Evolutionary conservation across 2,888 invertebrate species (phyloP), one percentile per base, ranked within the genome.

Genomic region (Mesorhabditis belari): DNA sequence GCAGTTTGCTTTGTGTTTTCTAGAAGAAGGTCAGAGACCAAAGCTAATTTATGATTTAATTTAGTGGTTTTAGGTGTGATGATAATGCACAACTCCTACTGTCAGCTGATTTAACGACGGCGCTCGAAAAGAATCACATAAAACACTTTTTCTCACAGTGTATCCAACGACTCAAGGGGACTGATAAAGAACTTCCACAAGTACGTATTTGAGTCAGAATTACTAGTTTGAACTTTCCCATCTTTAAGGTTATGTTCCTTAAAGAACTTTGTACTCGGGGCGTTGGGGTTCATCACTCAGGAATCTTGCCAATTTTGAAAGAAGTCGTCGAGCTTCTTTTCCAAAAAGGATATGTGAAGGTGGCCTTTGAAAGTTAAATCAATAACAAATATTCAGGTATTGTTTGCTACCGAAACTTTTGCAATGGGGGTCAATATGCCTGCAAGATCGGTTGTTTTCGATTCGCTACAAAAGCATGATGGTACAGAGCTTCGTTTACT

Each of bases 351-450:
- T 87, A 90, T 66, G 92, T 98, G 44, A 95, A 88, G 84, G 87
- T 87, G 44, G 44, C 44, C 2, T 17, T n/a, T n/a, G 19, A 21
- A n/a, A n/a, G 12, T 17, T 21, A 19, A 51, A 21, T 9, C 23
- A 12, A 51, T n/a, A 51, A n/a, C n/a, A n/a, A n/a, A n/a, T 6
- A n/a, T 57, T 5, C 84, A 91, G 88, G 86, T 96, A 55, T 84
- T 98, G 4, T 96, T 98, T 84, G 96, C 98, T 0, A 99, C 98
- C 0, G 98, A 98, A 85, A 99, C 98, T 0, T 99, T 98, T 83
- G 95, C 98, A 0, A 96, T 98, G 94, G 98, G 98, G 0, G 93
- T 99, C 2, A 99, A 98, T 83, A 99, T 99, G 98, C 98, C 98
- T 0, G 93, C 98, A 0, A 86, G 93, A 19, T 95, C 95, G 0